Base-by-base conservation (phyloP, 2,797 vertebrate species). In the Huso huso region DNA sequence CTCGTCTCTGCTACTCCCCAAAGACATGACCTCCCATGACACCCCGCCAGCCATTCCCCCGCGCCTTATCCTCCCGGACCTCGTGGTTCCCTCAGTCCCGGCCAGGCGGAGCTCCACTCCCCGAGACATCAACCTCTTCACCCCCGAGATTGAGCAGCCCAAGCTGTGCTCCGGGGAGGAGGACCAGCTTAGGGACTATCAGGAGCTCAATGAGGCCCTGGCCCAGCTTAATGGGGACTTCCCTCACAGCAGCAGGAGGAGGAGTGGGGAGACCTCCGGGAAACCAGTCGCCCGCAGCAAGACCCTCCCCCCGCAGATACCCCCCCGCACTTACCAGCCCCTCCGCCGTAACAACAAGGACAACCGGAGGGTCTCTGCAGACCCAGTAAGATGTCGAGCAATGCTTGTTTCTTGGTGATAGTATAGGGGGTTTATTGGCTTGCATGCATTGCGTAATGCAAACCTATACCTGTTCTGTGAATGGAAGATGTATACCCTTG, bases 251-350 rank as follows among this genome's bases (percentile, higher is more conserved):
- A 89, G 90, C 0, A 71, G 72, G 9, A 77, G 83, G 66, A 82
- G 77, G 61, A 78, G 84, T 52, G 89, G 87, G 65, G 90, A 92
- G 62, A 87, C 85, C 0, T 68, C 89, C 0, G 95, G 95, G 15
- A 97, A 96, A 61, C 92, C 93, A 0, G 96, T 98, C 71, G 92
- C 92, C 6, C 87, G 95, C 51, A 98, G 95, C 80, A 96, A 96
- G 79, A 96, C 95, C 51, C 90, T 97, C 70, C 95, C 95, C 5
- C 95, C 96, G 1, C 95, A 97, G 74, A 87, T 98, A 1, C 96
- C 96, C 0, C 96, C 95, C 0, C 88, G 95, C 50, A 91, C 91
- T 0, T 93, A 92, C 0, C 0, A 80, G 7, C 74, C 91, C 2
- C 80, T 74, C 4, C 77, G 71, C 0, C 85, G 88, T 68, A 81